These are phyloP conservation scores for Sinhomidia bicolor DNA, from an alignment of 2,888 invertebrate species.

Conservation along the genomic window DNA sequence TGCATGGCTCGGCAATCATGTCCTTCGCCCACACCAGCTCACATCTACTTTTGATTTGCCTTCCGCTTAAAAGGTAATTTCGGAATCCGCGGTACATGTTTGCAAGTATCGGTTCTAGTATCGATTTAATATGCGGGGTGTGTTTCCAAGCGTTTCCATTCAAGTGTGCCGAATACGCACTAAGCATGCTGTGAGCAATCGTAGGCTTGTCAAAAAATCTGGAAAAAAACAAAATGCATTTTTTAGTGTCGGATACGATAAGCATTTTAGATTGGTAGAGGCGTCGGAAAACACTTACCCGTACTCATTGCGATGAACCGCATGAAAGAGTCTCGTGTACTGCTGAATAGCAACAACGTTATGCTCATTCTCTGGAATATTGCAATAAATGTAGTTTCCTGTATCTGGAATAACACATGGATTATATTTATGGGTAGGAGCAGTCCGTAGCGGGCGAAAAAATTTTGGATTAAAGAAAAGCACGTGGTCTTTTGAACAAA, in stretches of 20 bases:
- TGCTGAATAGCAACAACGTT: neutral
- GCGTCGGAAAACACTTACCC: neutral
- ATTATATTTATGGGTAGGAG: too few species aligned
- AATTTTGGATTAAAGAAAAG: too few species aligned
- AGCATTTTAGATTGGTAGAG: neutral
- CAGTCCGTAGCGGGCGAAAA: too few species aligned
- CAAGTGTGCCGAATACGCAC: neutral
- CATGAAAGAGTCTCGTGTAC: neutral
- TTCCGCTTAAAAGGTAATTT: neutral
- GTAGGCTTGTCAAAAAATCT: neutral
- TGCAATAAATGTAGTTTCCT: neutral
- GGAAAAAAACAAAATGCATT: neutral
- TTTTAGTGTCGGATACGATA: neutral
- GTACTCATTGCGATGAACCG: neutral
- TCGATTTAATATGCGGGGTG: neutral
- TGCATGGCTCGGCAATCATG: too few species aligned
- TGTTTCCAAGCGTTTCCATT: neutral
- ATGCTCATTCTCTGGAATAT: neutral
- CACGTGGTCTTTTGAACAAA: too few species aligned
- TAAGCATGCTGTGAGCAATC: neutral
- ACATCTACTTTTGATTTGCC: neutral
- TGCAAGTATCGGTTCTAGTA: neutral
- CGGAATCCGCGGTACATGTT: neutral
- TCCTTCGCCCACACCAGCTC: neutral
- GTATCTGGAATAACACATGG: neutral